These are phyloP conservation scores for Aphelenchoides avenae DNA, from an alignment of 1,140 invertebrate species.

Conservation along the genomic window DNA sequence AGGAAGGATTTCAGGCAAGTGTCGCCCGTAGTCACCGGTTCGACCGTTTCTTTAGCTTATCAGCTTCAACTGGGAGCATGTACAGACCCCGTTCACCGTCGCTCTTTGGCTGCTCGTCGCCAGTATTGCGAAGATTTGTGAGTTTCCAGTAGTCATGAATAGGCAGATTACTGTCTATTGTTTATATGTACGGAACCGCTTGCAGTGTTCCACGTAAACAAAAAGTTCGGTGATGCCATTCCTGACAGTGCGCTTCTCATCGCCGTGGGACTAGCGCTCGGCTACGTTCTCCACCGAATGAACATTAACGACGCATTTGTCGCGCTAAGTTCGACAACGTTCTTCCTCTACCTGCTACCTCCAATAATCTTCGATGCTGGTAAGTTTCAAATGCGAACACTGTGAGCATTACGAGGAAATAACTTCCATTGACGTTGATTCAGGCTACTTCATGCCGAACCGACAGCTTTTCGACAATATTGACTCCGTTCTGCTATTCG, in stretches of 20 bases:
- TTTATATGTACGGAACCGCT: slow-evolving; percentile 5
- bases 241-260: slow-evolving; percentile 50
- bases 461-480: slow-evolving; percentile 88
- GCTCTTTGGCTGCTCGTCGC: slow-evolving; percentile 43
- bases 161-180: slow-evolving; percentile 1
- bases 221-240: slow-evolving; percentile 40
- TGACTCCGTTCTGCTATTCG: slow-evolving; percentile 88
- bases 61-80: slow-evolving; percentile 34
- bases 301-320: slow-evolving; percentile 8
- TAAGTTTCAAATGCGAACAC: slow-evolving; percentile 68
- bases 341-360: slow-evolving; percentile 59
- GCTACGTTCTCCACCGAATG: slow-evolving; percentile 8
- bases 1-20: too few species aligned
- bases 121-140: slow-evolving; percentile 44
- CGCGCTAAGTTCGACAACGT: slow-evolving; percentile 43
- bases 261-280: slow-evolving; percentile 42
- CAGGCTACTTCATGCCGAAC: slow-evolving; percentile 95
- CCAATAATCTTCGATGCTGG: slow-evolving; percentile 66
- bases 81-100: slow-evolving; percentile 23
- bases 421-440: slow-evolving; percentile 4
- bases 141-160: slow-evolving; percentile 12
- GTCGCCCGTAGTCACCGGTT: too few species aligned
- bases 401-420: neutral
- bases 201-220: slow-evolving; percentile 51
- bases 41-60: slow-evolving; percentile 28